Evolutionary conservation across 2,797 vertebrate species (phyloP).

Genomic region (Ciconia nigra): DNA sequence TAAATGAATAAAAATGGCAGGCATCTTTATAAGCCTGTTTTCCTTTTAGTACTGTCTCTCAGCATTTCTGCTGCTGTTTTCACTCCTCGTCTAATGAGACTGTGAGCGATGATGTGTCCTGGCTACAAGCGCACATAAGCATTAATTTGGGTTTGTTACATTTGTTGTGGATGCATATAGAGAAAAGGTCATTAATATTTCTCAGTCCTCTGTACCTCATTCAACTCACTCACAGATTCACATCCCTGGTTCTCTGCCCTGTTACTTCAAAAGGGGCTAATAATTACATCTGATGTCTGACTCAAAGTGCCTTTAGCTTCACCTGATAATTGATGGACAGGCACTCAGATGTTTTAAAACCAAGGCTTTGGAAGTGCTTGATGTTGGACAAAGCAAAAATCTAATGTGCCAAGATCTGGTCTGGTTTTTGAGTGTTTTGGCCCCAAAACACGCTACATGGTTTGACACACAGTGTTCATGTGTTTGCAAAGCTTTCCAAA

Average conservation of each 20-base stretch:
- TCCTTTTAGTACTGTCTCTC: not conserved
- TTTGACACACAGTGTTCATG: not conserved
- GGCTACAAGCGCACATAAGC: not conserved
- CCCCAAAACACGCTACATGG: not conserved
- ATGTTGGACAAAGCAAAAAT: not conserved
- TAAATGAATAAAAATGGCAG: not conserved
- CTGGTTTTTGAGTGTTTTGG: not conserved
- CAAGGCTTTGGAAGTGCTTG: not conserved
- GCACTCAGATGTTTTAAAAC: not conserved
- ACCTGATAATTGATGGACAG: not conserved
- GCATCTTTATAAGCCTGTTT: not conserved
- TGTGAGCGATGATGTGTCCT: not conserved
- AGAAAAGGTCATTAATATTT: not conserved
- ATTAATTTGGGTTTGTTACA: not conserved
- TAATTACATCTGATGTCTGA: not conserved
- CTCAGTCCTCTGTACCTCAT: not conserved
- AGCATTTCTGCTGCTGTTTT: not conserved
- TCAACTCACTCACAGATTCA: not conserved
- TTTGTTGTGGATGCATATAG: not conserved
- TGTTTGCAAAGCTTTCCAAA: not conserved
- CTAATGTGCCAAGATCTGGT: not conserved
- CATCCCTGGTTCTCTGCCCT: not conserved
- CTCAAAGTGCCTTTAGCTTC: not conserved
- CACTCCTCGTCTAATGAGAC: not conserved
- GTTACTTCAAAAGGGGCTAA: not conserved